A percentile compares a stretch with the other conserved stretches of the same genome.
These are phyloP conservation scores for Notolabrus celidotus DNA, from an alignment of 2,797 vertebrate species.

Conservation along the genomic window DNA sequence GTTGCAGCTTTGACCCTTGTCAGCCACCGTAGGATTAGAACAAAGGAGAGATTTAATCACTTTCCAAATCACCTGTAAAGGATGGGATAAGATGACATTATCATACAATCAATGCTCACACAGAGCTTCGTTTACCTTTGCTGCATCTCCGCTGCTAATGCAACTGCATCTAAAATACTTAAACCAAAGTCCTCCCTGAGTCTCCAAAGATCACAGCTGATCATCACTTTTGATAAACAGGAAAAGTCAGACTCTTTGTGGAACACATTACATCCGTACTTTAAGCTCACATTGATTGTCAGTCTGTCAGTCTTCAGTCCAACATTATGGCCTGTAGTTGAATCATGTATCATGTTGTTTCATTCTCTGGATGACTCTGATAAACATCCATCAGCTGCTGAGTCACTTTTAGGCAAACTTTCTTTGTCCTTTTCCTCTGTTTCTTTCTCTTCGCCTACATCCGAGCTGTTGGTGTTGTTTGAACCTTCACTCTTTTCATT, in stretches of 20 bases:
- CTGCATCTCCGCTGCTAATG: constrained; percentile 48
- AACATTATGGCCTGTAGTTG: constrained; percentile 15
- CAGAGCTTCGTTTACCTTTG: constrained; percentile 38
- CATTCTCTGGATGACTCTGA: constrained; percentile 36
- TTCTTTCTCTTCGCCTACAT: constrained; percentile 41
- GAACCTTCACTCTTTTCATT: constrained; percentile 20
- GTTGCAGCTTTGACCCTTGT: background rate
- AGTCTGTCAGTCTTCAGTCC: constrained; percentile 34
- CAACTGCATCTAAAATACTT: constrained; percentile 45
- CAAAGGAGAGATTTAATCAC: constrained; percentile 13
- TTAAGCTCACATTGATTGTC: constrained; percentile 69
- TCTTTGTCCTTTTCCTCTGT: constrained; percentile 39
- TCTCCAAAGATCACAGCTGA: constrained; percentile 66
- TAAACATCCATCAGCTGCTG: constrained; percentile 31
- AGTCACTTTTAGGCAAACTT: constrained; percentile 32
- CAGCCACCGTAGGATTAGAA: background rate
- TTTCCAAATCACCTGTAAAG: constrained; percentile 35
- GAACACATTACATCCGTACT: constrained; percentile 12
- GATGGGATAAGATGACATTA: constrained; percentile 39
- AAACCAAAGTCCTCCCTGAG: constrained; percentile 76
- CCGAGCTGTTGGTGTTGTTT: background rate
- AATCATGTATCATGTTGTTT: background rate
- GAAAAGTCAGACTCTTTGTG: constrained; percentile 46
- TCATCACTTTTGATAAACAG: constrained; percentile 43
- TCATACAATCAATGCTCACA: constrained; percentile 37